phyloP scores from a whole-genome alignment of 1,140 invertebrate species.

The Halictus rubicundus region DNA sequence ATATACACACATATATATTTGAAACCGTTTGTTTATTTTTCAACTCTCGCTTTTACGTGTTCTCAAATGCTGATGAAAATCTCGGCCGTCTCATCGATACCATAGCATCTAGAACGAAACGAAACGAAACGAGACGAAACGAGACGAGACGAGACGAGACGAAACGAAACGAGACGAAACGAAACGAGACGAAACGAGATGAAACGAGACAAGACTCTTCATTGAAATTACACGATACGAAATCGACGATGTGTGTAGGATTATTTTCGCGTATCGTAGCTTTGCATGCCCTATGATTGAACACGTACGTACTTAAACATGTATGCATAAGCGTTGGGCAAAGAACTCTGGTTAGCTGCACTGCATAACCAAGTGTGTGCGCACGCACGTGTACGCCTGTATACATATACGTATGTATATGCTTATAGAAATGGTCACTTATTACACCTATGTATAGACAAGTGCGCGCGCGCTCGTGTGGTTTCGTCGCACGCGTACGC shows the following conservation, averaged over 20 bases:
- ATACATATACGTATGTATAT: slow-evolving; percentile 22
- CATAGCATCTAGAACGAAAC: not conserved
- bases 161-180: too few relatives aligned
- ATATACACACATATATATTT: not conserved
- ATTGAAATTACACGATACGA: not conserved
- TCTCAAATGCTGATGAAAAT: not conserved
- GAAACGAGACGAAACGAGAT: too few relatives aligned
- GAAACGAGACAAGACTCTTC: not conserved
- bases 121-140: too few relatives aligned
- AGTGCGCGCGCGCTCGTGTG: too few relatives aligned
- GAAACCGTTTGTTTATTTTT: too few relatives aligned
- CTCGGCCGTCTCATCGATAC: not conserved
- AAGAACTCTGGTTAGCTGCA: slow-evolving; percentile 38
- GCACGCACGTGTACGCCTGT: slow-evolving; percentile 43
- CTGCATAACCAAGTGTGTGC: slow-evolving; percentile 55
- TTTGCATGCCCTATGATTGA: not conserved
- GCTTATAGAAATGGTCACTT: slow-evolving; percentile 13
- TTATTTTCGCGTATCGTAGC: not conserved
- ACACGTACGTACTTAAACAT: slow-evolving; percentile 12
- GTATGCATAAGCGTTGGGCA: slow-evolving; percentile 27
- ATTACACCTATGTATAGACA: not conserved
- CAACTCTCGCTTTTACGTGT: not conserved
- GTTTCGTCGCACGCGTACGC: not conserved
- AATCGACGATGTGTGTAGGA: not conserved
- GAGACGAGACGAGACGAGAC: too few relatives aligned